Base-by-base conservation (phyloP, 2,113 vertebrate species). In the Pangasianodon gigas region DNA sequence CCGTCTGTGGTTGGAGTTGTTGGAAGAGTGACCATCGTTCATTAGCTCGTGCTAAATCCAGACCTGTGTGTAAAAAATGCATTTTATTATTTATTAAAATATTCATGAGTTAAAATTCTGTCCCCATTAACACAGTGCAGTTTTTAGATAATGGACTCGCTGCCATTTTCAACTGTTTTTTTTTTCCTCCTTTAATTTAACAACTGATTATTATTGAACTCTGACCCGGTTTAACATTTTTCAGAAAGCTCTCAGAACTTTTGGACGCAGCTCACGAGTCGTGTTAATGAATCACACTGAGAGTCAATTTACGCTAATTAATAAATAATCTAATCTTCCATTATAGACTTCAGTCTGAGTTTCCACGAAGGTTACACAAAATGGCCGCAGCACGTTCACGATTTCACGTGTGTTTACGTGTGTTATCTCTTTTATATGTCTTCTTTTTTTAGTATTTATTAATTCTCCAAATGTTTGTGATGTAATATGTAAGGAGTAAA, bases 1-100 rank as follows among this genome's bases (percentile, higher is more conserved):
- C 94, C 51, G 13, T 95, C 95, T 95, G 94, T 95, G 95, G 92
- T 92, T 52, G 51, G 51, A 52, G 91, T 92, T 92, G 93, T 94
- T 95, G 93, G 92, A 92, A 56, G 87, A 92, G 87, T 90, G 90
- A 91, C 93, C 92, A 89, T 94, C 93, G 93, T 94, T 95, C 94
- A 93, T 94, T 89, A 91, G 32, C 85, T 75, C 65, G 93, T 91
- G 93, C 92, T 93, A 93, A 91, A 94, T 91, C 89, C 90, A 93
- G 92, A 92, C 77, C 79, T 37, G 69, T 29, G 80, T 87, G 90
- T 74, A 92, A 93, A 86, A 90, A 69, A 84, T 71, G 81, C 88
- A 92, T 82, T 74, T 71, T 37, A 71, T 74, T 74, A 74, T n/a
- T 67, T 67, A 67, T 67, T 67, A 74, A 74, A 74, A 83, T 88